Percentiles rank a stretch among this genome's conserved stretches.
Evolutionary conservation across 2,113 vertebrate species (phyloP).

Genomic region (Dasyornis broadbenti): DNA sequence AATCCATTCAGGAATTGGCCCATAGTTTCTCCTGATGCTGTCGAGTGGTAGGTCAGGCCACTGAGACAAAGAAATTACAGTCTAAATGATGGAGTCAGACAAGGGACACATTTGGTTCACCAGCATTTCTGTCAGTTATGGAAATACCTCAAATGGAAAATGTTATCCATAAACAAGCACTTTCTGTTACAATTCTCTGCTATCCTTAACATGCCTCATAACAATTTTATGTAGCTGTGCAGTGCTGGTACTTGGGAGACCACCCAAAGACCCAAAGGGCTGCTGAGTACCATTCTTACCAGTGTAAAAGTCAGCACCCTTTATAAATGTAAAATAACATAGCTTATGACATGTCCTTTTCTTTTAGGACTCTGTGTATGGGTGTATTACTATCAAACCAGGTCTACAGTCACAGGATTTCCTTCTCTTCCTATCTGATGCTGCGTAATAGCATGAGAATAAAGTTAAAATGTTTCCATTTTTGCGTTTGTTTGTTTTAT

Average conservation of each 20-base stretch:
- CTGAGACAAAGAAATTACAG: not conserved
- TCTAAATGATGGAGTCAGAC: not conserved
- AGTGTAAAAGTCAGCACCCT: not conserved
- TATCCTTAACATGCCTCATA: not conserved
- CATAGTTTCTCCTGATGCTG: not conserved
- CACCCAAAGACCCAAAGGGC: not conserved
- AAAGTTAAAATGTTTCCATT: not conserved
- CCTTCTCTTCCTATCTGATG: not conserved
- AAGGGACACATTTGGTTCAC: not conserved
- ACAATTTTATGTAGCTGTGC: not conserved
- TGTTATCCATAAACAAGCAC: not conserved
- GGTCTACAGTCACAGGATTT: not conserved
- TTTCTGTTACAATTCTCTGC: not conserved
- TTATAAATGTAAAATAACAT: not conserved
- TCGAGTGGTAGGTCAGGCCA: not conserved
- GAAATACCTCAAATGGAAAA: not conserved
- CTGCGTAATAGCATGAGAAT: not conserved
- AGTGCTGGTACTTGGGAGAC: not conserved
- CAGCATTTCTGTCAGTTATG: not conserved
- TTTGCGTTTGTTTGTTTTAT: not conserved
- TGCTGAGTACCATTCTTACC: not conserved
- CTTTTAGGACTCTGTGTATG: not conserved
- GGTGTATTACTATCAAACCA: not conserved
- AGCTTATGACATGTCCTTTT: not conserved
- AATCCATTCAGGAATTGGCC: not conserved